Percentiles rank a stretch among this genome's conserved stretches.
These are phyloP conservation scores for Yponomeuta sedellus DNA, from an alignment of 2,888 invertebrate genomes.

Conservation along the genomic window DNA sequence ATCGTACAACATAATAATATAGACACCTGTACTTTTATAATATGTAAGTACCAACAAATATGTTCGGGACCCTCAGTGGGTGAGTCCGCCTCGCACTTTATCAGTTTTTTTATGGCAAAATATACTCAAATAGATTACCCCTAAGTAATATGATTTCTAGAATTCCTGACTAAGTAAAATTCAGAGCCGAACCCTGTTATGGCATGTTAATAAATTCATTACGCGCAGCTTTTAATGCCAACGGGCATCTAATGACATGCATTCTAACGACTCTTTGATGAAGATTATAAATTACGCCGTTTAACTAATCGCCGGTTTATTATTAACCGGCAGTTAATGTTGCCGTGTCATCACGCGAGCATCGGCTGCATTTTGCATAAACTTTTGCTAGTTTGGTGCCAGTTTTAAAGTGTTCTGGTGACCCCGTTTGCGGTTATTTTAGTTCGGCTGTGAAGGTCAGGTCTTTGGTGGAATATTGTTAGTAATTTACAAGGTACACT, in stretches of 20 bases:
- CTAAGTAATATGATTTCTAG: too few species aligned
- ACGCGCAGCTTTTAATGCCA: background rate
- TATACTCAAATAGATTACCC: too few species aligned
- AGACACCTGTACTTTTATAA: too few species aligned
- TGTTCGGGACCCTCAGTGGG: too few species aligned
- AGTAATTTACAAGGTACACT: background rate
- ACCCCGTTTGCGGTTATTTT: background rate
- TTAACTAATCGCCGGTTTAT: slow-evolving; percentile 11
- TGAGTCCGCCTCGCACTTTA: too few species aligned
- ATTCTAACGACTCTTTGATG: slow-evolving; percentile 8
- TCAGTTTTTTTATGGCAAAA: too few species aligned
- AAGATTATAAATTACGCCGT: slow-evolving; percentile 7
- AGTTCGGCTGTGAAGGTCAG: background rate
- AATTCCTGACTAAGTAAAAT: too few species aligned
- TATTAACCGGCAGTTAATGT: slow-evolving; percentile 3
- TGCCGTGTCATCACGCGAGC: slow-evolving; percentile 9
- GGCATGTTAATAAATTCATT: background rate
- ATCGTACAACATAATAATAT: too few species aligned
- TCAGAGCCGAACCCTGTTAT: background rate
- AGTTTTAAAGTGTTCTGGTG: background rate
- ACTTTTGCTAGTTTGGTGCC: background rate
- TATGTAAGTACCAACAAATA: too few species aligned
- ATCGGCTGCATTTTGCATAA: slow-evolving; percentile 1
- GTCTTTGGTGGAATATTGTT: background rate
- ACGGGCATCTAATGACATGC: background rate